Evolutionary conservation across 23 tunicate species (phyloP).

Genomic region (Trididemnum nubilum): DNA sequence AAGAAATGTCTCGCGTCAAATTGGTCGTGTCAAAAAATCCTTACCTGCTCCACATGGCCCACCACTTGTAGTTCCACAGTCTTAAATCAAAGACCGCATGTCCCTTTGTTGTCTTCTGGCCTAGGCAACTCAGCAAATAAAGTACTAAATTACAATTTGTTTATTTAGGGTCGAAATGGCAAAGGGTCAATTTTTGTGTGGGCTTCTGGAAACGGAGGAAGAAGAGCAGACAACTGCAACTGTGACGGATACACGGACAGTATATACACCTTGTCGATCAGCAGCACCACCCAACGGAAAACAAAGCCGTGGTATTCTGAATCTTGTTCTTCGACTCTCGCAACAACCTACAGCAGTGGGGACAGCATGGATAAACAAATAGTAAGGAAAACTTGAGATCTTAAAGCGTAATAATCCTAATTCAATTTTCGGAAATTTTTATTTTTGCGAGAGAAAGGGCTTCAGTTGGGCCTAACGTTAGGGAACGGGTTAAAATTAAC

Average conservation of each 20-base stretch:
- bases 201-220: constrained; percentile 99
- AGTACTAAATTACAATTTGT: too few species aligned
- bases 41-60: too few species aligned
- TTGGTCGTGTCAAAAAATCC: too few species aligned
- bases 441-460: too few species aligned
- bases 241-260: constrained; percentile 99
- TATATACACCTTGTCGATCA: constrained; percentile 94
- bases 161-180: constrained; percentile 82
- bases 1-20: too few species aligned
- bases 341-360: constrained; percentile 95
- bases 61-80: too few species aligned
- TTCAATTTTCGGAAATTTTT: background rate
- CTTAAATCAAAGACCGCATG: too few species aligned
- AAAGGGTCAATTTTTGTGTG: constrained; percentile 98
- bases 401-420: too few species aligned
- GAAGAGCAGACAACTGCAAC: constrained; percentile 87
- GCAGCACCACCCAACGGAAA: constrained; percentile 74
- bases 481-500: too few species aligned
- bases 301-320: constrained; percentile 96
- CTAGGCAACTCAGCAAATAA: too few species aligned
- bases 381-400: constrained; percentile 66
- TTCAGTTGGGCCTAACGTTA: too few species aligned
- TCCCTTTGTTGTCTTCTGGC: too few species aligned
- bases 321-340: constrained; percentile 92
- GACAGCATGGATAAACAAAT: constrained; percentile 65